A percentile compares a stretch with the other conserved stretches of the same genome.
Conservation (phyloP, 2,113 vertebrate genomes). For the Megaceryle maxima region DNA sequence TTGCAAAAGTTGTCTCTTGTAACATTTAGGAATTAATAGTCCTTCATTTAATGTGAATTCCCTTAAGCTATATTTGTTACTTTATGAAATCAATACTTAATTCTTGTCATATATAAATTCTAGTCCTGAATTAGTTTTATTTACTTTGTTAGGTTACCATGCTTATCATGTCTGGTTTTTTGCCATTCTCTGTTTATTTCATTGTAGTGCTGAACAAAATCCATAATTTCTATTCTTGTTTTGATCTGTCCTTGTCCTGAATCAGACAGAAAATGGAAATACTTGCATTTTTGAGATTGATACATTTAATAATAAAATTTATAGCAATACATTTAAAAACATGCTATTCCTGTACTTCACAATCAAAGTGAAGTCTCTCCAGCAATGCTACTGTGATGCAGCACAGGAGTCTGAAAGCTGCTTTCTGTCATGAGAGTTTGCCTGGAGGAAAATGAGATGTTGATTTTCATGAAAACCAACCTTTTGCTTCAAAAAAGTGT, state of each 20-base stretch:
- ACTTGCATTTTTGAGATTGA: not conserved
- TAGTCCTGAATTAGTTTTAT: not conserved
- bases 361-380: not conserved
- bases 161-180: not conserved
- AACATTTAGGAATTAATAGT: constrained; percentile 1
- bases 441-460: not conserved
- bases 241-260: not conserved
- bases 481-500: not conserved
- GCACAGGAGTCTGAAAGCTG: not conserved
- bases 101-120: not conserved
- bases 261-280: not conserved
- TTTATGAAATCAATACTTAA: not conserved
- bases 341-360: not conserved
- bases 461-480: constrained; percentile 5
- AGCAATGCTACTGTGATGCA: not conserved
- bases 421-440: not conserved
- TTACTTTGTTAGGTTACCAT: not conserved
- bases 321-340: not conserved
- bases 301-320: not conserved
- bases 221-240: not conserved
- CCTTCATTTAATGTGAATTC: not conserved
- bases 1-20: constrained; percentile 15
- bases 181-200: not conserved
- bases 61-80: not conserved
- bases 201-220: not conserved